Evolutionary conservation across 1,140 invertebrate species (phyloP).

Genomic region (Macrosteles quadrilineatus): DNA sequence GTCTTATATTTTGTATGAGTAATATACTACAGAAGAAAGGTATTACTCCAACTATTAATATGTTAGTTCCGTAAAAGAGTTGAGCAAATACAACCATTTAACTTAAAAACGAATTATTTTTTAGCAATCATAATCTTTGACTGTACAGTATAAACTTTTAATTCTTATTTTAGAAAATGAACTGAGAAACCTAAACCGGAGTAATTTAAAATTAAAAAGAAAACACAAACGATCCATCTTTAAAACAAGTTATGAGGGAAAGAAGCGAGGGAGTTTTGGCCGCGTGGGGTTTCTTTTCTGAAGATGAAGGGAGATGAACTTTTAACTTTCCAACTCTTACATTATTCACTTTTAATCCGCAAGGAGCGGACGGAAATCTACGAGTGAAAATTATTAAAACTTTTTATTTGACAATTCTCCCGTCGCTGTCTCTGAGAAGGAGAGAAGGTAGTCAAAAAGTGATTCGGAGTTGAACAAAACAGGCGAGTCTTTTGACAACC

Average conservation of each 20-base stretch:
- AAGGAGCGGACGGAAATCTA: constrained; percentile 6
- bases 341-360: constrained; percentile 25
- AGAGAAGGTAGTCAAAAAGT: neutral
- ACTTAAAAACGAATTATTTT: no score
- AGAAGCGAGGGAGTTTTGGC: neutral
- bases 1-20: no score
- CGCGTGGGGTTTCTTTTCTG: neutral
- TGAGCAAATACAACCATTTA: no score
- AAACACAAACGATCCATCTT: no score
- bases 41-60: no score
- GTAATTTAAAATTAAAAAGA: neutral
- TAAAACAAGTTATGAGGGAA: no score
- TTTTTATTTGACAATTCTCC: constrained; percentile 22
- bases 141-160: no score
- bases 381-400: constrained; percentile 24
- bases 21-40: no score
- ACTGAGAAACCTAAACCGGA: neutral
- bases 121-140: no score
- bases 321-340: constrained; percentile 18
- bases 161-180: no score
- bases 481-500: neutral
- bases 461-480: neutral
- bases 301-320: constrained; percentile 19
- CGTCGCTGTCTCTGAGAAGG: neutral
- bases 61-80: no score